phyloP scores from a whole-genome alignment of 2,797 vertebrate genomes.

The Steatocranus sp. region DNA sequence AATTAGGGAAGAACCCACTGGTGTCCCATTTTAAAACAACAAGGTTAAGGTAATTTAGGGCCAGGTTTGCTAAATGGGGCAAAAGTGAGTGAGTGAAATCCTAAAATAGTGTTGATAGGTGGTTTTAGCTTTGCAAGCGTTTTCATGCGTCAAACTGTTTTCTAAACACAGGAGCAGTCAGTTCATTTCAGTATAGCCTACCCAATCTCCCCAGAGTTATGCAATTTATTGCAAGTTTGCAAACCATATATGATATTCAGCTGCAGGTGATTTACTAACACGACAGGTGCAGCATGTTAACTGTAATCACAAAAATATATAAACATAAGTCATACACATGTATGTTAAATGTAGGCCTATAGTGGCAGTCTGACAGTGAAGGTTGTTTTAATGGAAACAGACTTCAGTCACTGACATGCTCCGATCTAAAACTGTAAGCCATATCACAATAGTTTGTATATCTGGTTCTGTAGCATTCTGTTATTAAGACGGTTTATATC shows the following conservation, averaged over 20 bases:
- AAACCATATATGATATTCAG: not conserved
- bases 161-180: not conserved
- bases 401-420: not conserved
- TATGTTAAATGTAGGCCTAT: not conserved
- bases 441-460: not conserved
- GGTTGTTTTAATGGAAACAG: not conserved
- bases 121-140: accelerated
- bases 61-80: no score
- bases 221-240: not conserved
- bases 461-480: not conserved
- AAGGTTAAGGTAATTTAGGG: no score
- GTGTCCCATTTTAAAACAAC: no score
- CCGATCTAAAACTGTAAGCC: not conserved
- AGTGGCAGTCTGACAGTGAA: not conserved
- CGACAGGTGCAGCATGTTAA: not conserved
- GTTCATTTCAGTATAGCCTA: not conserved
- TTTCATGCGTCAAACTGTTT: accelerated
- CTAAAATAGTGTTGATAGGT: not conserved
- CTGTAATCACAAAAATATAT: not conserved
- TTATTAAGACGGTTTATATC: not conserved
- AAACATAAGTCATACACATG: not conserved
- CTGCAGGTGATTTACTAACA: not conserved
- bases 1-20: no score
- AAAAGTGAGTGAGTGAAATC: no score
- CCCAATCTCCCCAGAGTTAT: not conserved